Conservation (phyloP, 2,797 vertebrate genomes). For the Margarornis squamiger region DNA sequence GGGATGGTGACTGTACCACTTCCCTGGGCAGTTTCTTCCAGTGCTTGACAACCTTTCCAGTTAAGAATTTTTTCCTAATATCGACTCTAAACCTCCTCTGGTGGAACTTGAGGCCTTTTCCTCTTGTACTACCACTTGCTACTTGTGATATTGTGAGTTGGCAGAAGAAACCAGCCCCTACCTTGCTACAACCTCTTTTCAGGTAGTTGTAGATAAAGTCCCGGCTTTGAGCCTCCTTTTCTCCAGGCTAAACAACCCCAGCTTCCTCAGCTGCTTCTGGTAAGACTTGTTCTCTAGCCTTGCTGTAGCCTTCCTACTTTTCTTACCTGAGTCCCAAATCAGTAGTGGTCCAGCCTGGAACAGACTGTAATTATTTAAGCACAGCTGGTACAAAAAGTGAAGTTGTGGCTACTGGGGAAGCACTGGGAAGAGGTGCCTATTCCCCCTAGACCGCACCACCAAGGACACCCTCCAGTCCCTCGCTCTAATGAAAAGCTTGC, state of each 20-base stretch:
- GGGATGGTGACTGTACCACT: no score
- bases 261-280: background rate
- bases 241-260: background rate
- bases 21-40: background rate
- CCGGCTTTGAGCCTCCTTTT: background rate
- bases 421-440: background rate
- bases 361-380: background rate
- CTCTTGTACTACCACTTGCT: background rate
- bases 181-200: background rate
- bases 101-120: background rate
- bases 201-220: background rate
- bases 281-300: background rate
- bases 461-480: fast-evolving
- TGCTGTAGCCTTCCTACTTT: background rate
- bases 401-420: background rate
- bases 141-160: background rate
- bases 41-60: background rate
- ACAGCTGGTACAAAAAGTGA: background rate
- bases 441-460: background rate
- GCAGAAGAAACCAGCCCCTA: background rate
- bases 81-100: background rate
- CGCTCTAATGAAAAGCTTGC: fast-evolving
- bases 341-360: background rate
- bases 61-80: background rate
- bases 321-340: background rate